These are phyloP conservation scores for Sesamia inferens DNA, from an alignment of 2,888 invertebrate species.

Conservation along the genomic window DNA sequence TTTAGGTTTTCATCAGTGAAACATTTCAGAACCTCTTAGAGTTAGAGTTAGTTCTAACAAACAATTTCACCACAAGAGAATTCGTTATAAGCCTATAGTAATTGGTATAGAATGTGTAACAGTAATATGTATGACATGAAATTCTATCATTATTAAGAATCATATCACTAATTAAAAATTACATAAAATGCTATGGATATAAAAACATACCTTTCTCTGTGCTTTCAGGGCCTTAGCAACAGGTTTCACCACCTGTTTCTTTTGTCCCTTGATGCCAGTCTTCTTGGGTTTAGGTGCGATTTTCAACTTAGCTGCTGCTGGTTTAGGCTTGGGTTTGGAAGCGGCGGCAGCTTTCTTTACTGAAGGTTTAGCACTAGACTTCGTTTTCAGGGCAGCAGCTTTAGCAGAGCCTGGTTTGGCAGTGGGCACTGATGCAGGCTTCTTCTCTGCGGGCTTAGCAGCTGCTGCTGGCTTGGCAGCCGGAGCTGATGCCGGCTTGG, in stretches of 20 bases:
- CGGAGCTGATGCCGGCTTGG: constrained; percentile 86
- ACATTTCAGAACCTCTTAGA: neutral
- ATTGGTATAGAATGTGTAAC: neutral
- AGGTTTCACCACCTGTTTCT: constrained; percentile 87
- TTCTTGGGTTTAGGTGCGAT: constrained; percentile 90
- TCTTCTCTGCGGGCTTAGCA: constrained; percentile 83
- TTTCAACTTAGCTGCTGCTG: constrained; percentile 86
- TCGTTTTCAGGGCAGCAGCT: constrained; percentile 86
- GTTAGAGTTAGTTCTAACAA: neutral
- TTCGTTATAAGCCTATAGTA: neutral
- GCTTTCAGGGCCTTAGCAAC: constrained; percentile 95
- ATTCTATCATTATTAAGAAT: neutral
- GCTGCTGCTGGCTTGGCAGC: constrained; percentile 85
- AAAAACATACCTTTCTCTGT: constrained; percentile 93
- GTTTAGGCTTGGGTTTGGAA: constrained; percentile 87
- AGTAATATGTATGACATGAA: neutral
- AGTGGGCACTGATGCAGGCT: constrained; percentile 79
- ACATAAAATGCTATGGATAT: neutral
- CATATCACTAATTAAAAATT: neutral
- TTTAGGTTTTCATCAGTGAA: neutral
- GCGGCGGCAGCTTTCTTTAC: constrained; percentile 88
- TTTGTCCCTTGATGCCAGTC: constrained; percentile 89
- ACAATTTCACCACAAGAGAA: neutral
- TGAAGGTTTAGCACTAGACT: constrained; percentile 88
- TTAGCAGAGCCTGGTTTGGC: constrained; percentile 89